Evolutionary conservation across 2,888 invertebrate species (phyloP).

Genomic region (Dicyrtomina minuta): DNA sequence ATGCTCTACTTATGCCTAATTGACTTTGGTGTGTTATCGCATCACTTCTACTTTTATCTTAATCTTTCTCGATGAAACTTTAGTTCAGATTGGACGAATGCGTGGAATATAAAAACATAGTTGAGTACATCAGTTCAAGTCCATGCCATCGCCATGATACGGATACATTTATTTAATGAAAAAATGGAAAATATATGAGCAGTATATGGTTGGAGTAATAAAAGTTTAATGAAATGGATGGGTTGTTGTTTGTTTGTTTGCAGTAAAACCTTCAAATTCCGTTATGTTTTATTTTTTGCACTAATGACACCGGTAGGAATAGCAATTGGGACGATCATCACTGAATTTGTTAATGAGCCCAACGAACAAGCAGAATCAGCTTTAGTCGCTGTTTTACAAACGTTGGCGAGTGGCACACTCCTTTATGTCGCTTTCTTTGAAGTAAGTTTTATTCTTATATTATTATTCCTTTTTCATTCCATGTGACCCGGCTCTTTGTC

Average conservation of each 20-base stretch:
- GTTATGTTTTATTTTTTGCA: conserved; percentile 53
- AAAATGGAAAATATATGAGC: no score
- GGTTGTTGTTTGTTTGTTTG: neutral
- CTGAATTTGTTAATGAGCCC: conserved; percentile 46
- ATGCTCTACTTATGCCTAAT: no score
- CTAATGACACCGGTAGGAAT: conserved; percentile 53
- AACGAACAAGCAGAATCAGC: conserved; percentile 42
- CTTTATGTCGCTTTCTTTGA: conserved; percentile 53
- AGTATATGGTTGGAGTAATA: no score
- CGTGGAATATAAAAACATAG: no score
- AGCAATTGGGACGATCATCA: conserved; percentile 48
- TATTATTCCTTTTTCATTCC: neutral
- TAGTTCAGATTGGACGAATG: no score
- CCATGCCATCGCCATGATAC: no score
- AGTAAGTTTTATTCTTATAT: conserved; percentile 28
- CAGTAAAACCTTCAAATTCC: conserved; percentile 51
- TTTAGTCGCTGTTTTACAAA: conserved; percentile 52
- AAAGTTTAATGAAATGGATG: no score
- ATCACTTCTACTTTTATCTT: neutral
- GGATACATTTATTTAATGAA: no score
- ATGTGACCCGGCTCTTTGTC: neutral
- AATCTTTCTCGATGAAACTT: no score
- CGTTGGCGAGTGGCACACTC: conserved; percentile 51
- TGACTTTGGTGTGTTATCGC: no score
- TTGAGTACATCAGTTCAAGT: no score